Percentiles rank a stretch among this genome's conserved stretches.
Conservation (phyloP, 2,797 vertebrate genomes). For the Botia kubotai region DNA sequence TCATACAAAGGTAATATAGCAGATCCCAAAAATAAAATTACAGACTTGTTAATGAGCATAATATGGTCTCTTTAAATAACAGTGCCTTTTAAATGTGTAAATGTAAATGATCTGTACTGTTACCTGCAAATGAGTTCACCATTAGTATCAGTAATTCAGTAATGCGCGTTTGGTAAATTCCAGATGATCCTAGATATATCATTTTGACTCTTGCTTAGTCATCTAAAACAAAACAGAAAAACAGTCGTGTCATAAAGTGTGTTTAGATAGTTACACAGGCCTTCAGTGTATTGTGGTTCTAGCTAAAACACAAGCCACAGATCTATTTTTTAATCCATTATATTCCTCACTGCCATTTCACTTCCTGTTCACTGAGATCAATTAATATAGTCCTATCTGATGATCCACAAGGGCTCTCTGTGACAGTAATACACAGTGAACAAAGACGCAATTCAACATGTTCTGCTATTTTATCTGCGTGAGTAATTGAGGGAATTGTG, state of each 20-base stretch:
- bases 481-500: slow-evolving; percentile 3
- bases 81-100: too few relatives aligned
- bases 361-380: slow-evolving; percentile 43
- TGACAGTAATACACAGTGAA: not conserved
- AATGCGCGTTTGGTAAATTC: slow-evolving; percentile 9
- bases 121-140: not conserved
- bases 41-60: too few relatives aligned
- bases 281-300: slow-evolving; percentile 38
- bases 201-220: slow-evolving; percentile 30
- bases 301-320: slow-evolving; percentile 49
- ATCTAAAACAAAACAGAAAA: not conserved
- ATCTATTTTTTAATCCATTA: not conserved
- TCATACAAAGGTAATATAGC: too few relatives aligned
- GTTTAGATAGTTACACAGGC: not conserved
- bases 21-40: too few relatives aligned
- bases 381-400: slow-evolving; percentile 21
- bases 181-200: slow-evolving; percentile 3
- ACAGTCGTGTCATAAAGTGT: not conserved
- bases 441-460: not conserved
- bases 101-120: not conserved
- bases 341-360: slow-evolving; percentile 46
- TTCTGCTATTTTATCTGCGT: not conserved
- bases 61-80: too few relatives aligned
- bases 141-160: not conserved
- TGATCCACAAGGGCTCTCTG: slow-evolving; percentile 21